Conservation (phyloP, 2,888 invertebrate species). For the Agrotis exclamationis region DNA sequence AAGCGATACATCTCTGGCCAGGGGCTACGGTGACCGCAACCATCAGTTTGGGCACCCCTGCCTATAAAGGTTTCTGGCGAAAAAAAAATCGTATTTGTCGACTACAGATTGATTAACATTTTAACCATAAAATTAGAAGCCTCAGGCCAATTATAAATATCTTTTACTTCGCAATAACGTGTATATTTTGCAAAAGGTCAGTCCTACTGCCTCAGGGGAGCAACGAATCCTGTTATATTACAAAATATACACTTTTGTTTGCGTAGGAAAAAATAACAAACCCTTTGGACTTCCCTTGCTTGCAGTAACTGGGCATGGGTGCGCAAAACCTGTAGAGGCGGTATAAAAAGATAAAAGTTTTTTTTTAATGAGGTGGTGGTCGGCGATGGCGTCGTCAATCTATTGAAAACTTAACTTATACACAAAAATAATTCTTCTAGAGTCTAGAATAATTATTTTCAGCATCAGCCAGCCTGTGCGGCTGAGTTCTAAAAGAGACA, state of each 20-base stretch:
- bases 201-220: constrained; percentile 28
- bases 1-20: no score
- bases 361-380: no score
- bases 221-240: constrained; percentile 30
- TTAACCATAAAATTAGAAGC: constrained; percentile 6
- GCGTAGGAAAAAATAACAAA: constrained; percentile 40
- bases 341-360: no score
- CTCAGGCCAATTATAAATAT: constrained; percentile 10
- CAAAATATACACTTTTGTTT: constrained; percentile 40
- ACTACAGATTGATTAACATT: constrained; percentile 5
- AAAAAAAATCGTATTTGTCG: not conserved
- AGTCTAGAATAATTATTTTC: no score
- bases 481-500: no score
- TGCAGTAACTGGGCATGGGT: not conserved
- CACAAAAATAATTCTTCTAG: no score
- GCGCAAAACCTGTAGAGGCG: not conserved
- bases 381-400: no score
- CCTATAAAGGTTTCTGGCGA: no score
- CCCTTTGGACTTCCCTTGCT: constrained; percentile 27
- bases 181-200: constrained; percentile 27
- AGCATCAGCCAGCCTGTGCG: no score
- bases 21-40: no score
- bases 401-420: no score
- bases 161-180: constrained; percentile 4
- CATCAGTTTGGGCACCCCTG: no score